phyloP scores from a whole-genome alignment of 2,113 vertebrate species.

The Gopherus flavomarginatus region DNA sequence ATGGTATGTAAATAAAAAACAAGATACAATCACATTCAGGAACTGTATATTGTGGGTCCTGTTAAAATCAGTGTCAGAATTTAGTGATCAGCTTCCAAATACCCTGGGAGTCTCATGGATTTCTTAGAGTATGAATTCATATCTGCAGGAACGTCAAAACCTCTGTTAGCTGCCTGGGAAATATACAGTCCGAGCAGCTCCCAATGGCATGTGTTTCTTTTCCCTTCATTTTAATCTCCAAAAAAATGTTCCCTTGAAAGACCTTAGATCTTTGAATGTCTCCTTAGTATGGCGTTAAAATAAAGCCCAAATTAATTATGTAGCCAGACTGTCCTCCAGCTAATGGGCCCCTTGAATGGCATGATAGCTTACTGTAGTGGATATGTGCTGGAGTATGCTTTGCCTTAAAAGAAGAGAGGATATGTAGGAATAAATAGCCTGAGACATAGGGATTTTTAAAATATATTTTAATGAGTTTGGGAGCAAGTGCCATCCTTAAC shows the following conservation, averaged over 20 bases:
- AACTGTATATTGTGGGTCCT: fast-evolving
- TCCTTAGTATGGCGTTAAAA: neutral
- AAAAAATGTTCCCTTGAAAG: neutral
- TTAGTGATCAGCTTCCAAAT: fast-evolving
- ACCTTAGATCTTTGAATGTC: neutral
- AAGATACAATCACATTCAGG: fast-evolving
- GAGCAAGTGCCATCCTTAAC: neutral
- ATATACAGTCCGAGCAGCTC: fast-evolving
- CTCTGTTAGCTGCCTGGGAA: fast-evolving
- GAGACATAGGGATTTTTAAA: neutral
- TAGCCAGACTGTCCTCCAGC: neutral
- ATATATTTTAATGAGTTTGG: neutral
- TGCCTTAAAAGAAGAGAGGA: neutral
- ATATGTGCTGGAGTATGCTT: neutral
- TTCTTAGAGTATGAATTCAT: fast-evolving
- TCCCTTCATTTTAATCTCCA: neutral
- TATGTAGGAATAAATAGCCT: neutral
- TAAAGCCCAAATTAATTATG: neutral
- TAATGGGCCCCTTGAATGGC: neutral
- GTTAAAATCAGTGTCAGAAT: fast-evolving
- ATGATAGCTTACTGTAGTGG: neutral
- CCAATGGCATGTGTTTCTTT: neutral
- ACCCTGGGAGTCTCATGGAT: neutral
- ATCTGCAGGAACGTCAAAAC: fast-evolving
- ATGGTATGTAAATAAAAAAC: slow-evolving; percentile 56